Conservation (phyloP, 2,888 invertebrate species). For the Drosophila neutralis region DNA sequence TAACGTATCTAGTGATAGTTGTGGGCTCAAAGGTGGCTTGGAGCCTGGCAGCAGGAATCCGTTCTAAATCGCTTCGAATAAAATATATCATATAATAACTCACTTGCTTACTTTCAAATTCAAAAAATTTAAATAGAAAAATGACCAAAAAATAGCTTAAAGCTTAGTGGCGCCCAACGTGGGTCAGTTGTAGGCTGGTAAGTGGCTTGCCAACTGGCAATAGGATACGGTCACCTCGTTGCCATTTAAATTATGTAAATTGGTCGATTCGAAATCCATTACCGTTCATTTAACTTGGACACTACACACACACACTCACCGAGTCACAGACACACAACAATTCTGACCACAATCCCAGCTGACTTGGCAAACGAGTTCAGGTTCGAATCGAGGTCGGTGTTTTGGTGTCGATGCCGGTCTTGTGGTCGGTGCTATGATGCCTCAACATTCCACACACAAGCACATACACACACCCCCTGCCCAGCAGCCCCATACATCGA, state of each 20-base stretch:
- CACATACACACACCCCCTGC: neutral
- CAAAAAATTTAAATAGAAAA: neutral
- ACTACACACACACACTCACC: conserved; percentile 13
- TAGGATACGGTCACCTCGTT: conserved; percentile 32
- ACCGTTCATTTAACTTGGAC: conserved; percentile 80
- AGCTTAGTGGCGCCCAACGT: neutral
- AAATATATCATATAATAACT: conserved; percentile 7
- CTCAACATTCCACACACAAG: conserved; percentile 15
- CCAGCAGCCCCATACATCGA: conserved; percentile 25
- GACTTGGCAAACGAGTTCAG: conserved; percentile 42
- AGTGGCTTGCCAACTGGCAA: conserved; percentile 15
- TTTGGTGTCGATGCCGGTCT: conserved; percentile 3
- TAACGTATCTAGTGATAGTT: neutral
- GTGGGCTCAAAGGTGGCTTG: neutral
- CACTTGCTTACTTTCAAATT: conserved; percentile 44
- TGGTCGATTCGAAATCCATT: conserved; percentile 81
- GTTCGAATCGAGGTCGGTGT: conserved; percentile 6
- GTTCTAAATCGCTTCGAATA: neutral
- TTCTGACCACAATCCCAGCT: conserved; percentile 54
- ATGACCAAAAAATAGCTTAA: neutral
- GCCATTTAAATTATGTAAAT: conserved; percentile 81
- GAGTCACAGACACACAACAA: conserved; percentile 63
- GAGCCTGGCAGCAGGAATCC: neutral
- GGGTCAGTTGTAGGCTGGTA: conserved; percentile 22
- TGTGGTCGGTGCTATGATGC: conserved; percentile 17